phyloP scores from a whole-genome alignment of 2,113 vertebrate species.

The Varanus salvator region DNA sequence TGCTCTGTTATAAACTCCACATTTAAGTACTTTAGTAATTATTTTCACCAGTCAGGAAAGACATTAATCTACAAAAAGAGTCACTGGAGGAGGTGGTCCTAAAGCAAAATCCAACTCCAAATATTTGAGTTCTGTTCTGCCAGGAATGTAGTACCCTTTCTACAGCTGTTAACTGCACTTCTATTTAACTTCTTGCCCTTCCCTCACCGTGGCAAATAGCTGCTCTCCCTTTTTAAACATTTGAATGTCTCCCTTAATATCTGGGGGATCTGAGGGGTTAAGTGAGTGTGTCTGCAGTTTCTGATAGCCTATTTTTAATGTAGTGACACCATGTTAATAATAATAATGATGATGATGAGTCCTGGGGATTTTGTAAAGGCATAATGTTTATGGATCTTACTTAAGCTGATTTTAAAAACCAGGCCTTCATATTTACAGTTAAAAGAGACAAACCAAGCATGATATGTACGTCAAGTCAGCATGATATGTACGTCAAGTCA shows the following conservation, averaged over 20 bases:
- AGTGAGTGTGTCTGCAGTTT: too few relatives aligned
- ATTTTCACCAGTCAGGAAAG: conserved; percentile 5
- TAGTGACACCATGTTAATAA: too few relatives aligned
- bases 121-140: background rate
- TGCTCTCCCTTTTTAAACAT: background rate
- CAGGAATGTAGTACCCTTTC: background rate
- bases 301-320: too few relatives aligned
- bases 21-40: background rate
- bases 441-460: too few relatives aligned
- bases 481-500: background rate
- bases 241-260: too few relatives aligned
- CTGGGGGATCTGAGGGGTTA: too few relatives aligned
- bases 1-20: background rate
- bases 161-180: background rate
- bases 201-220: background rate
- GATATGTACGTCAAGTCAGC: background rate
- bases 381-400: too few relatives aligned
- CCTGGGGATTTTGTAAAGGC: too few relatives aligned
- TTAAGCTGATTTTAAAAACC: too few relatives aligned
- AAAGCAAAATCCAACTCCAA: background rate
- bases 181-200: background rate
- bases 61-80: background rate
- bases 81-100: background rate
- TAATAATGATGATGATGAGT: too few relatives aligned
- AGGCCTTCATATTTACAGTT: too few relatives aligned